Base-by-base conservation (phyloP, 2,113 vertebrate species). In the Takifugu flavidus region DNA sequence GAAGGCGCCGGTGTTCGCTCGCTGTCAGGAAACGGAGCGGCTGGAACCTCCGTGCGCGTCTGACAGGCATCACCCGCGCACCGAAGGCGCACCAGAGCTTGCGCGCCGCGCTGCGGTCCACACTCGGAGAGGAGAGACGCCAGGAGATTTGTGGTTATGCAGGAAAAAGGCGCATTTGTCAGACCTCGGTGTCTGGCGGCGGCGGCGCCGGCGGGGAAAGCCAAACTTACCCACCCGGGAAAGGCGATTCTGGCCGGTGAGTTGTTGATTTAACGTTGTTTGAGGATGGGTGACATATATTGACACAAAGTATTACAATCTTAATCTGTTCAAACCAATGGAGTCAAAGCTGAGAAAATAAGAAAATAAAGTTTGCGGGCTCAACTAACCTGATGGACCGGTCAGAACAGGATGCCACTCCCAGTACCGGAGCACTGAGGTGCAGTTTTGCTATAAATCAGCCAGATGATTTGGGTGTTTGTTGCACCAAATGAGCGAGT, bases 201-300 rank as follows among this genome's bases (percentile, higher is more conserved):
- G 0, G 92, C 92, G 1, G 90, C 92, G 29, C 86, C 93, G 3
- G 88, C 87, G 6, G 90, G 86, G 25, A 91, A 87, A 74, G 82
- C 91, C 27, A 94, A 93, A 78, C 85, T 94, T 57, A 94, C 93
- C 27, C 94, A 95, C 59, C 94, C 93, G 7, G 93, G 94, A 47
- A 95, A 95, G 71, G 94, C 94, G 20, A 94, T 94, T 53, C 76
- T 95, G 68, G 94, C 94, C 86, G 94, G 94, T 95, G 67, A 89
- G 91, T 72, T 59, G 8, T 45, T 28, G 14, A 6, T 14, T 5
- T 47, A 3, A 14, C 13, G 3, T 4, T n/a, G 45, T 3, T 45
- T 1, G 8, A 4, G 44, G 13, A 39, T n/a, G 13, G 1, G 13
- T 46, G 14, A n/a, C 13, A 46, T 13, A 8, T 46, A 4, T 46